A percentile compares a stretch with the other conserved stretches of the same genome.
Conservation (phyloP, 30 jellyfish, hydroid and myxozoan genomes). For the Chironex yamaguchii region DNA sequence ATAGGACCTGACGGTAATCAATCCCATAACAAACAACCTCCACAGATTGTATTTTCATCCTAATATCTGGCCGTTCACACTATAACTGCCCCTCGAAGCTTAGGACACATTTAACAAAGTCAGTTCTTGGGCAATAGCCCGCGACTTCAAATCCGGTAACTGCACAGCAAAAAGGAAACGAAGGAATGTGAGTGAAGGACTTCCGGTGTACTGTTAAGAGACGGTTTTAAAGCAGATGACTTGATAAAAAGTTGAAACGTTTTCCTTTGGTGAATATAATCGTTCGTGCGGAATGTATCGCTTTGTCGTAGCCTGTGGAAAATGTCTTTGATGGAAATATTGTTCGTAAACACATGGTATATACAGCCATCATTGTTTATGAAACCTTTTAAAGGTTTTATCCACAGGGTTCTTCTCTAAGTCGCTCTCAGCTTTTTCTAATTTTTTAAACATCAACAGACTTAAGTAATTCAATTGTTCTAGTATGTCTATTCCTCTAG, state of each 20-base stretch:
- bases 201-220: conserved; percentile 73
- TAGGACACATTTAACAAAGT: conserved; percentile 69
- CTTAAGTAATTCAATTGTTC: conserved; percentile 75
- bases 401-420: conserved; percentile 9
- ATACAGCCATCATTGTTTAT: conserved; percentile 1
- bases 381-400: background rate
- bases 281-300: too few species aligned
- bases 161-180: conserved; percentile 86
- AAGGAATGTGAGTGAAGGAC: conserved; percentile 86
- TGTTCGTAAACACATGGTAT: conserved; percentile 6
- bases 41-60: conserved; percentile 47
- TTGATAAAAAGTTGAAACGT: background rate
- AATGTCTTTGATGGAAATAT: too few species aligned
- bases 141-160: conserved; percentile 89
- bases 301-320: too few species aligned
- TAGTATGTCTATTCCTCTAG: conserved; percentile 83
- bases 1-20: too few species aligned
- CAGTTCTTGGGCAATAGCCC: conserved; percentile 81
- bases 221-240: background rate
- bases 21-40: too few species aligned
- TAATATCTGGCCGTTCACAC: conserved; percentile 50
- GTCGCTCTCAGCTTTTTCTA: conserved; percentile 67
- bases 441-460: conserved; percentile 79
- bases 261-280: background rate
- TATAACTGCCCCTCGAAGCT: conserved; percentile 56